Evolutionary conservation across 2,113 vertebrate species (phyloP), one percentile per base, ranked within the genome.

Genomic region (Sprattus sprattus): DNA sequence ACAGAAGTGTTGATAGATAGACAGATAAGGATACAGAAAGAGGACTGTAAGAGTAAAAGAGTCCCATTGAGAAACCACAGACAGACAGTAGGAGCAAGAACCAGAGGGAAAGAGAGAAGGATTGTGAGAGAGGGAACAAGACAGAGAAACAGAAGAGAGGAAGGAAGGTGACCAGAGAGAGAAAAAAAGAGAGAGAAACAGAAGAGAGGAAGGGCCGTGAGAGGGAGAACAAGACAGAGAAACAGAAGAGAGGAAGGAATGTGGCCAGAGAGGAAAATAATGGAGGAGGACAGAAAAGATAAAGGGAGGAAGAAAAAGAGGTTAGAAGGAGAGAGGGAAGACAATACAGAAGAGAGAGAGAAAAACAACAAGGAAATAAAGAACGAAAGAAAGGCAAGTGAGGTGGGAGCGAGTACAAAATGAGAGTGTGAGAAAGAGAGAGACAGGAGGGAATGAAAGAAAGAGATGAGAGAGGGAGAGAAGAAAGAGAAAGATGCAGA

Each of bases 71-170:
- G 50, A 81, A n/a, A 81, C 10, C 25, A 39, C 39, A 39, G 39
- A 39, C 39, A 39, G 1, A 39, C 39, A 39, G 39, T 39, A 39
- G 39, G 39, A 39, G 39, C 2, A 39, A 39, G 39, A 39, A 39
- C 39, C 7, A 49, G 81, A 64, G 28, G 71, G 83, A 80, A 47
- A 28, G 22, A 60, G 82, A 60, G 39, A 52, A 45, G 80, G 64
- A 85, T 6, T 0, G 52, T 16, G 64, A 78, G 82, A n/a, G 64
- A 80, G 81, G 80, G 81, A 71, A 22, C 45, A 78, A 83, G 49
- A 64, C 57, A 83, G 49, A 25, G 57, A 9, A 6, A 25, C 22
- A 28, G n/a, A 71, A 13, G n/a, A 11, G 64, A 67, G 64, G 7
- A 13, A 71, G 64, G 28, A 57, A 57, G 52, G 52, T 2, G 10